Percentiles rank a stretch among this genome's conserved stretches.
Conservation (phyloP, 2,113 vertebrate genomes). For the Colossoma macropomum region DNA sequence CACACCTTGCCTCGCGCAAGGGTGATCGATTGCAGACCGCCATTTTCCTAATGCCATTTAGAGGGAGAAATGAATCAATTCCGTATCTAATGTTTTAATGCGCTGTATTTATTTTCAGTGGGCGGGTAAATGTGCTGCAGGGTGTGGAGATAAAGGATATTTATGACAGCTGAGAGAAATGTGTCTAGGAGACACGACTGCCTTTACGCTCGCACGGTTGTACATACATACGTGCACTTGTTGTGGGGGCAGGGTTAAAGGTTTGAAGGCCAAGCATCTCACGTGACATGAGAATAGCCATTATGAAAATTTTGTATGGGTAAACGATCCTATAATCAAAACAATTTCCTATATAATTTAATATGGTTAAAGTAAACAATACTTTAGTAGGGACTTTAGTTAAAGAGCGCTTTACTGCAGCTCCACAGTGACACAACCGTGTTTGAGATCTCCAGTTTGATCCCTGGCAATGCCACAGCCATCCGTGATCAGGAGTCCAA, state of each 20-base stretch:
- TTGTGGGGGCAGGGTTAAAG: too few relatives aligned
- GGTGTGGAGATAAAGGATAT: conserved; percentile 67
- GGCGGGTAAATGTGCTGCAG: conserved; percentile 33
- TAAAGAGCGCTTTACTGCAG: too few relatives aligned
- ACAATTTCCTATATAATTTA: too few relatives aligned
- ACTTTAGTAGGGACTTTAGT: too few relatives aligned
- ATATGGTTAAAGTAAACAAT: too few relatives aligned
- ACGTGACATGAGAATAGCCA: too few relatives aligned
- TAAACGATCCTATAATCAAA: too few relatives aligned
- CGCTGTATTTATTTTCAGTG: conserved; percentile 67
- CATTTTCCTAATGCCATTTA: conserved; percentile 69
- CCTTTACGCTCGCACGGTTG: not conserved
- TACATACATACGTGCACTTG: not conserved
- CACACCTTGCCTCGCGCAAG: conserved; percentile 37
- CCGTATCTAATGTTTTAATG: conserved; percentile 72
- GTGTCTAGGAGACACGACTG: not conserved
- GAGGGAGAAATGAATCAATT: conserved; percentile 71
- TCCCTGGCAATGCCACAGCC: too few relatives aligned
- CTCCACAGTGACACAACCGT: too few relatives aligned
- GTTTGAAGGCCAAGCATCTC: not conserved
- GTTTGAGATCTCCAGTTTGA: too few relatives aligned
- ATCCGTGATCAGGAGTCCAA: too few relatives aligned
- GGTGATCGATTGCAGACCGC: not conserved
- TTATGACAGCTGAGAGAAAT: conserved; percentile 65
- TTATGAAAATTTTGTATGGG: too few relatives aligned